These are phyloP conservation scores for Spodoptera littoralis DNA, from an alignment of 2,888 invertebrate species.

Conservation along the genomic window DNA sequence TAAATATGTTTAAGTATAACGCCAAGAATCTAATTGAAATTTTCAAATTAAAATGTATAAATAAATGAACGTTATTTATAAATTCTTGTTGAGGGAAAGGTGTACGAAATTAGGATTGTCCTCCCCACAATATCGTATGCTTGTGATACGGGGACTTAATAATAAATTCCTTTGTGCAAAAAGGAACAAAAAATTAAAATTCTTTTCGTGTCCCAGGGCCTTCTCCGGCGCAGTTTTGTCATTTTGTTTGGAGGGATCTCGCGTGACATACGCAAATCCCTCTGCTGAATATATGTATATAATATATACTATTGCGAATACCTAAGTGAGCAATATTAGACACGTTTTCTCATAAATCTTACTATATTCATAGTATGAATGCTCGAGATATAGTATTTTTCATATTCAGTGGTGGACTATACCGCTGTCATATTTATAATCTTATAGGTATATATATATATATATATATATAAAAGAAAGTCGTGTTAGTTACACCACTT, in stretches of 20 bases:
- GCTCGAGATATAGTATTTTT: slow-evolving; percentile 39
- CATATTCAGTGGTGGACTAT: slow-evolving; percentile 43
- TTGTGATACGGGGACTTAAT: slow-evolving; percentile 78
- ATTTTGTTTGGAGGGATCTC: slow-evolving; percentile 78
- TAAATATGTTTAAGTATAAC: slow-evolving; percentile 54
- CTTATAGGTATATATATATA: too few relatives aligned
- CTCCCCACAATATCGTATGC: slow-evolving; percentile 77
- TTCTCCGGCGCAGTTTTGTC: slow-evolving; percentile 79
- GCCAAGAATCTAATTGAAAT: slow-evolving; percentile 69
- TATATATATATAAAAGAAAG: too few relatives aligned
- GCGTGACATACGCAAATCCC: slow-evolving; percentile 79
- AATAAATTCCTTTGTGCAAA: slow-evolving; percentile 83
- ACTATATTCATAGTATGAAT: slow-evolving; percentile 47
- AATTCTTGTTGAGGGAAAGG: slow-evolving; percentile 73
- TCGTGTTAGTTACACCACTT: too few relatives aligned
- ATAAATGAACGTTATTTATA: slow-evolving; percentile 69
- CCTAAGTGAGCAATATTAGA: slow-evolving; percentile 56
- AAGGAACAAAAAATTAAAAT: slow-evolving; percentile 85
- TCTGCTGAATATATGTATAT: slow-evolving; percentile 58
- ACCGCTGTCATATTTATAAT: slow-evolving; percentile 12
- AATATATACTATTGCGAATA: slow-evolving; percentile 55
- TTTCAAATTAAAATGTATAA: too few relatives aligned
- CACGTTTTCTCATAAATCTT: slow-evolving; percentile 60
- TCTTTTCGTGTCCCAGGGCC: slow-evolving; percentile 76
- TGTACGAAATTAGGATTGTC: slow-evolving; percentile 72